Evolutionary conservation across 2,113 vertebrate genomes (phyloP).

Genomic region (Aplodontia rufa): DNA sequence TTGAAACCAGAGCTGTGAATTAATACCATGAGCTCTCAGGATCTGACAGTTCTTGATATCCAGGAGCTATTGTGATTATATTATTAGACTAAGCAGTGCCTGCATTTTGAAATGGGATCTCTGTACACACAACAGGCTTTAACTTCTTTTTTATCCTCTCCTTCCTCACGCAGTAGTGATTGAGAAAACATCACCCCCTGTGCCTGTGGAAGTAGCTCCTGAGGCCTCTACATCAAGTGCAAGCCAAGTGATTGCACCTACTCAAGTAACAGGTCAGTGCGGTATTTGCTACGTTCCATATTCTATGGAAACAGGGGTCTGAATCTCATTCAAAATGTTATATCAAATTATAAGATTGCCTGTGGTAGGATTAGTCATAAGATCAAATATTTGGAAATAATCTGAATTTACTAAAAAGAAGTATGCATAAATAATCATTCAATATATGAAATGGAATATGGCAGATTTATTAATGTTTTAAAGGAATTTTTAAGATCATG

Average conservation of each 20-base stretch:
- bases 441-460: neutral
- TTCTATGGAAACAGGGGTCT: neutral
- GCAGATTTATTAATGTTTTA: neutral
- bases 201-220: slow-evolving; percentile 92
- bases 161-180: slow-evolving; percentile 87
- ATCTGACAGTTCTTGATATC: neutral
- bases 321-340: neutral
- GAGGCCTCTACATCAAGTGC: slow-evolving; percentile 91
- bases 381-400: neutral
- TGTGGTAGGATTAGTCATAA: neutral
- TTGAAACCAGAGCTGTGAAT: neutral
- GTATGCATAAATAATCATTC: neutral
- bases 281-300: neutral
- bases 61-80: neutral
- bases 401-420: neutral
- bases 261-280: slow-evolving; percentile 92
- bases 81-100: neutral
- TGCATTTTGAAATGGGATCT: slow-evolving; percentile 24
- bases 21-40: neutral
- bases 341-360: neutral
- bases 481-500: neutral
- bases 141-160: slow-evolving; percentile 59
- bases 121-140: neutral
- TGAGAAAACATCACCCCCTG: slow-evolving; percentile 93
- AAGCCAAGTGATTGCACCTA: slow-evolving; percentile 95